Evolutionary conservation across 2,113 vertebrate genomes (phyloP).

Genomic region (Riparia riparia): DNA sequence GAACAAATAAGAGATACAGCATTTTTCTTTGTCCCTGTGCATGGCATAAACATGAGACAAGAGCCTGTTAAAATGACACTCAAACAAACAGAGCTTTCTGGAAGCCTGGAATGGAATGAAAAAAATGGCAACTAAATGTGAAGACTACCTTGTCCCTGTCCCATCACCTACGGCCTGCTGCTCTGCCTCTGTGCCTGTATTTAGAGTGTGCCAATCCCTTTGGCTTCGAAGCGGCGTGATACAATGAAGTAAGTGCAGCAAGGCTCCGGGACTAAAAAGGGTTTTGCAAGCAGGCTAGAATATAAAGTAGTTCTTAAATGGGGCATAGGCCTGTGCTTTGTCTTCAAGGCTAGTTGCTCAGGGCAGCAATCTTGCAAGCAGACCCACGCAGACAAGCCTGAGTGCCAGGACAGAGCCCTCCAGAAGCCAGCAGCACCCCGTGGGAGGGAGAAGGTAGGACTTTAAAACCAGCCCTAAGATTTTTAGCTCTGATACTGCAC

Average conservation of each 20-base stretch:
- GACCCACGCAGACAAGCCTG: not conserved
- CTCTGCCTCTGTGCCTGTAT: not conserved
- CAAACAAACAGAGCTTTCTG: not conserved
- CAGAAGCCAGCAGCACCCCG: not conserved
- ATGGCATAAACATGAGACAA: not conserved
- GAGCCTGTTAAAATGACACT: not conserved
- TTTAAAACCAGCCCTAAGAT: not conserved
- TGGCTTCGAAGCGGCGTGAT: rapidly evolving
- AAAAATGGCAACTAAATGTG: not conserved
- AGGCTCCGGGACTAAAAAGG: not conserved
- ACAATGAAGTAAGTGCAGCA: constrained; percentile 24
- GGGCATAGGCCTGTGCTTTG: constrained; percentile 36
- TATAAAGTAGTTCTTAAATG: constrained; percentile 56
- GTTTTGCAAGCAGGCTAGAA: constrained; percentile 18
- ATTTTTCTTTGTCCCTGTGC: not conserved
- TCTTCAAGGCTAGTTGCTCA: not conserved
- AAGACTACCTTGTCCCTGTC: not conserved
- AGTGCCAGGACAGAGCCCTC: not conserved
- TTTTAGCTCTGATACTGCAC: not conserved
- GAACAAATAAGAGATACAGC: not conserved
- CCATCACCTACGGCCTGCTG: not conserved
- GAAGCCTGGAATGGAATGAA: not conserved
- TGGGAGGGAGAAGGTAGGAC: not conserved
- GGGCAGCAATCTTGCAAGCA: constrained; percentile 4
- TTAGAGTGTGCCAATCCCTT: not conserved